phyloP scores from a whole-genome alignment of 2,113 vertebrate species.

The Phasianus colchicus region DNA sequence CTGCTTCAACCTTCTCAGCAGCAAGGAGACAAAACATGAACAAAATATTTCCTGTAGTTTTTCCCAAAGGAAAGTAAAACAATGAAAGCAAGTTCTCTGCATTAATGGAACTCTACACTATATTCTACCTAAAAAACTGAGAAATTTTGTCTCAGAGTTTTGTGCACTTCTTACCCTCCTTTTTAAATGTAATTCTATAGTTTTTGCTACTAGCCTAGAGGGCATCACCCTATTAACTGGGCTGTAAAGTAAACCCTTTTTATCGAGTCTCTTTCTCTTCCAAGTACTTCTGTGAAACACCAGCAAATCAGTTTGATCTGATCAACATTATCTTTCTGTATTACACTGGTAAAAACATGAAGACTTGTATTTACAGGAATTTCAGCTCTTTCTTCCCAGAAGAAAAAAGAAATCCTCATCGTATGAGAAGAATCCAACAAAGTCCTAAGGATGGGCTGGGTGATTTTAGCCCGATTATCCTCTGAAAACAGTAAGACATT shows the following conservation, averaged over 20 bases:
- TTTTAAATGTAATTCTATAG: not conserved
- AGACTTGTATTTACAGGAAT: not conserved
- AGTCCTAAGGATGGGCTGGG: conserved; percentile 66
- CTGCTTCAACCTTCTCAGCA: not conserved
- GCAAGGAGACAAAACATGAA: not conserved
- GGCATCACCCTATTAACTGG: not conserved
- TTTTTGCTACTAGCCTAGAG: not conserved
- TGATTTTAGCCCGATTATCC: conserved; percentile 67
- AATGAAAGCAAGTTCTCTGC: not conserved
- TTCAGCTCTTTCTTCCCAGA: not conserved
- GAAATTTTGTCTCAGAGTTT: not conserved
- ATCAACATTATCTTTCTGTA: not conserved
- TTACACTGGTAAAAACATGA: not conserved
- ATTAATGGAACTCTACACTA: not conserved
- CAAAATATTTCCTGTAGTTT: not conserved
- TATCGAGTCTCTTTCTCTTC: not conserved
- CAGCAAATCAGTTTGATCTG: not conserved
- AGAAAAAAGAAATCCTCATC: not conserved
- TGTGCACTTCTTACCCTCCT: not conserved
- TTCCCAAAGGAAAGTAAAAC: not conserved
- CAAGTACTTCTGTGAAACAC: not conserved
- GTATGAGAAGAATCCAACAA: conserved; percentile 20
- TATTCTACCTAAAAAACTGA: not conserved
- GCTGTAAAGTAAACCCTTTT: not conserved
- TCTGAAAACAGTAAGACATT: conserved; percentile 74